Evolutionary conservation across 2,888 invertebrate species (phyloP), one percentile per base, ranked within the genome.

Genomic region (Criorhina ranunculi): DNA sequence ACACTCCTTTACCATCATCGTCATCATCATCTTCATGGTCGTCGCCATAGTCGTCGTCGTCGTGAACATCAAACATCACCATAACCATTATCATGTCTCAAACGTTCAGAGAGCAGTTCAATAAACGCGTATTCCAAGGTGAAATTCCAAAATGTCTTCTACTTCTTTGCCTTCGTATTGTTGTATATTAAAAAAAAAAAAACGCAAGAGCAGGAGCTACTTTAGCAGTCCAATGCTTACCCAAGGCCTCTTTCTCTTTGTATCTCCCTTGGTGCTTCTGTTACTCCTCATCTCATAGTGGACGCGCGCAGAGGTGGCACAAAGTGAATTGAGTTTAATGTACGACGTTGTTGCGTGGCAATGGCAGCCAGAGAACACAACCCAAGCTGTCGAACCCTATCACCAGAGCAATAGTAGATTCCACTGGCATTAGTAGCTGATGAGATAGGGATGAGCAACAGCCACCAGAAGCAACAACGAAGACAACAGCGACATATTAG

Each of bases 141-240:
- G 85, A 85, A 85, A 85, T 85, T 85, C 85, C 79, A 76, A 85
- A 85, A 85, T 75, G 85, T 80, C 75, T 80, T 80, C 76, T 80
- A 69, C 83, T 80, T 80, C 75, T 70, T 80, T 75, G 66, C 64
- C 69, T 80, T 80, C 40, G 59, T 55, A 24, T 24, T 24, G 53
- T 62, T 76, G 37, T 73, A 31, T 78, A 67, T 55, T 72, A 46
- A 40, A 51, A 31, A 62, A 73, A 57, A 40, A 44, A 49, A 19
- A 51, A 51, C 19, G 33, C n/a, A 42, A 42, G 19, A 79, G 51
- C 64, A 79, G 83, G 57, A 85, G 73, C 79, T 70, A 42, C 64
- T 69, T 73, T 37, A 59, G 78, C 40, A 60, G 49, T 67, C 67
- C 46, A 78, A 62, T 72, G 57, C 51, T 75, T 55, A 75, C 15